Base-by-base conservation (phyloP, 2,888 invertebrate species). In the Bellardia pandia region DNA sequence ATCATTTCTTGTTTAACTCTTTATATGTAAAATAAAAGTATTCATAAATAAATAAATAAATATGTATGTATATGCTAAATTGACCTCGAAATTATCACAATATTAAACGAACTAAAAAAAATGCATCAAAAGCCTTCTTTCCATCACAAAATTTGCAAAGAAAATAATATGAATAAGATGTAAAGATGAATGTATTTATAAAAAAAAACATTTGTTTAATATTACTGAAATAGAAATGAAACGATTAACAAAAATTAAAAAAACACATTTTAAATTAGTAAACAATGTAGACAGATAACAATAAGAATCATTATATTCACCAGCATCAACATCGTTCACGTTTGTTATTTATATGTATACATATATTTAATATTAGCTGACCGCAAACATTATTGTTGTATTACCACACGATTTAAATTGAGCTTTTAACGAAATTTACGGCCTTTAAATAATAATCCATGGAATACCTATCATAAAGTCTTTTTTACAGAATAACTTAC, bases 81-180 rank as follows among this genome's bases (percentile, higher is more conserved):
- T 66, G 53, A 56, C 66, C 64, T 77, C 64, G 56, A 77, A 66
- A 66, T 23, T 14, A 66, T 56, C 53, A 66, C 40, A 77, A 64
- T 51, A 14, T 30, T 62, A 42, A 48, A 45, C 58, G 9, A n/a
- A 53, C 3, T 13, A 37, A 58, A 37, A 66, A 53, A n/a, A 53
- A 53, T 11, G 16, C 9, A 30, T 58, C 16, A 58, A 60, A 48
- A 23, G 16, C n/a, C 30, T 37, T n/a, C 14, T 30, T 48, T 68
- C 14, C 6, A 69, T 53, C 5, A 33, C n/a, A 69, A 69, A 69
- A 69, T 69, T 53, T 69, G 51, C 16, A 62, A 60, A 62, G 30
- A 48, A 60, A 75, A 42, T 9, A 72, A 30, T 40, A 56, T 37
- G 23, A 13, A 71, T 4, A 64, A 64, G 7, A 33, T 58, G 2